These are phyloP conservation scores for Bellardia pandia DNA, from an alignment of 2,888 invertebrate species.

Conservation along the genomic window DNA sequence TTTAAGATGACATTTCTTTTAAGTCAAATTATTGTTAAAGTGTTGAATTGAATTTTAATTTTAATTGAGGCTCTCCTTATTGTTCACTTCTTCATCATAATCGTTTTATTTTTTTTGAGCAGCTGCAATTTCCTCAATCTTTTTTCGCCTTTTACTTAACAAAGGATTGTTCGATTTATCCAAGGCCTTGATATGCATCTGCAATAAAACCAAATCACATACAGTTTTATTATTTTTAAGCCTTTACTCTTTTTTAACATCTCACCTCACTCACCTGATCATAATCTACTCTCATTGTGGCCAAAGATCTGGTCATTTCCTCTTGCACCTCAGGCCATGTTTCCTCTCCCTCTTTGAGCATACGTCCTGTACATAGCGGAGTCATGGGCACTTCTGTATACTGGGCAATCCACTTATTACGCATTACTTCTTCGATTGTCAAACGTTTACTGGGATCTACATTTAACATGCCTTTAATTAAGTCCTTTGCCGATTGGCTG, in stretches of 20 bases:
- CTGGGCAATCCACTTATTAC: constrained; percentile 92
- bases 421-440: constrained; percentile 95
- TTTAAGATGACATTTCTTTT: constrained; percentile 9
- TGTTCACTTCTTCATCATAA: neutral
- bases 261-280: constrained; percentile 88
- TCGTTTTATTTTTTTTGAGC: constrained; percentile 72
- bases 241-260: neutral
- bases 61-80: constrained; percentile 29
- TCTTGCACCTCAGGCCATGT: constrained; percentile 99
- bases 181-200: constrained; percentile 96
- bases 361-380: constrained; percentile 94
- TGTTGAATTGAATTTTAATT: constrained; percentile 11
- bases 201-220: constrained; percentile 74
- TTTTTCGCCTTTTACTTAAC: constrained; percentile 92
- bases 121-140: constrained; percentile 80
- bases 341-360: constrained; percentile 95
- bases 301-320: constrained; percentile 98
- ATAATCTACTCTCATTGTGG: constrained; percentile 99
- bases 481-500: constrained; percentile 96
- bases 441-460: constrained; percentile 96
- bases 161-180: constrained; percentile 97
- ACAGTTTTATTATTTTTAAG: constrained; percentile 33
- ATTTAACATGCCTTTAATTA: constrained; percentile 96
- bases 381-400: constrained; percentile 97
- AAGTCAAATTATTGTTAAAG: constrained; percentile 30